phyloP scores from a whole-genome alignment of 2,888 invertebrate species.

The Halictus quadricinctus region DNA sequence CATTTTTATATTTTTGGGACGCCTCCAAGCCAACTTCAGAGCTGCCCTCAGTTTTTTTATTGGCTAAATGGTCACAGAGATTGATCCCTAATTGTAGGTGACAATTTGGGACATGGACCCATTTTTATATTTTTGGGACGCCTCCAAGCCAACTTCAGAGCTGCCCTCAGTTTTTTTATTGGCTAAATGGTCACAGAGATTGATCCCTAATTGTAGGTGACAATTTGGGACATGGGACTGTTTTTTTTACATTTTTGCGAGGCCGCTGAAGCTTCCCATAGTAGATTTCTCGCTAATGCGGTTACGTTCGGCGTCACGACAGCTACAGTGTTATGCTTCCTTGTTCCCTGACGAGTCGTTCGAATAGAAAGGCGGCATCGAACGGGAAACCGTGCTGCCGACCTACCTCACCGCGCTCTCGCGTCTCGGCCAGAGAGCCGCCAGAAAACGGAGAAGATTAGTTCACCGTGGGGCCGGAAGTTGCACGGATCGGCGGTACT shows the following conservation, averaged over 20 bases:
- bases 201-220: too few species aligned
- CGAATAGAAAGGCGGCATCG: conserved; percentile 68
- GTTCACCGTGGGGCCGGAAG: conserved; percentile 47
- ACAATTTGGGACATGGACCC: background rate
- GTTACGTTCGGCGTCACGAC: conserved; percentile 20
- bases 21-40: background rate
- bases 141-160: too few species aligned
- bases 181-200: too few species aligned
- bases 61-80: background rate
- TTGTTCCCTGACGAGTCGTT: conserved; percentile 67
- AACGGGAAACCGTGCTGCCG: conserved; percentile 58
- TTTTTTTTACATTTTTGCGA: background rate
- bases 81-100: background rate
- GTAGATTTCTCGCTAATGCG: conserved; percentile 29
- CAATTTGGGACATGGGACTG: too few species aligned
- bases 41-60: background rate
- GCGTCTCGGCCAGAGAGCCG: conserved; percentile 27
- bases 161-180: background rate
- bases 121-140: background rate
- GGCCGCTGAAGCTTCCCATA: background rate
- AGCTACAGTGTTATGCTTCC: conserved; percentile 61
- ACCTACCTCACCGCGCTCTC: conserved; percentile 59
- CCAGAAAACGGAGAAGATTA: conserved; percentile 61
- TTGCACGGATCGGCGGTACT: conserved; percentile 39
- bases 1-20: background rate